Evolutionary conservation across 2,113 vertebrate species (phyloP).

Genomic region (Silurus asotus): DNA sequence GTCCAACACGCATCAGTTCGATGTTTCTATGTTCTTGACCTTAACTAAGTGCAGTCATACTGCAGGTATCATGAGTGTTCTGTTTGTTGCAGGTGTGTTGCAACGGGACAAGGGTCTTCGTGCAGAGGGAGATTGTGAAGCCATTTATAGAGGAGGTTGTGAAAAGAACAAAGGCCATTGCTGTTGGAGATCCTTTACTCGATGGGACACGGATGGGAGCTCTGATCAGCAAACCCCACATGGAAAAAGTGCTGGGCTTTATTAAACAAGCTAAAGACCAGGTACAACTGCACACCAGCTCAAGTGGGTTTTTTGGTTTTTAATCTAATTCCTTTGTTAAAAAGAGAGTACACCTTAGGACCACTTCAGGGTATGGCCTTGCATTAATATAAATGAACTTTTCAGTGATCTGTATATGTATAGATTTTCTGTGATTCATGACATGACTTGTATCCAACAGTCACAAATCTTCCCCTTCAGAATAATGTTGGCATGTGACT

Average conservation of each 20-base stretch:
- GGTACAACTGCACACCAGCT: conserved; percentile 64
- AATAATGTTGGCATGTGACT: background rate
- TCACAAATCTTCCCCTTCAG: background rate
- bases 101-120: conserved; percentile 92
- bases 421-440: background rate
- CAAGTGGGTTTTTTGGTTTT: background rate
- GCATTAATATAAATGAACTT: background rate
- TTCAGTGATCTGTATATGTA: background rate
- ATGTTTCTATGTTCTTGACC: background rate
- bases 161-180: conserved; percentile 84
- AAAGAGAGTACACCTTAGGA: background rate
- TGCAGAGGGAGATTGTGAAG: conserved; percentile 85
- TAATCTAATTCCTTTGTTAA: background rate
- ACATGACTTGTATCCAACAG: background rate
- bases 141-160: conserved; percentile 86
- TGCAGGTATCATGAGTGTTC: background rate
- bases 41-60: background rate
- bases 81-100: conserved; percentile 83
- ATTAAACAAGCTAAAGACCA: conserved; percentile 83
- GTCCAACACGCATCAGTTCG: background rate
- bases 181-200: conserved; percentile 86
- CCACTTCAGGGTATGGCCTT: background rate
- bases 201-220: conserved; percentile 89
- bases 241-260: conserved; percentile 86
- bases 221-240: conserved; percentile 85